phyloP scores from a whole-genome alignment of 2,113 vertebrate genomes.

The Oncorhynchus mykiss region DNA sequence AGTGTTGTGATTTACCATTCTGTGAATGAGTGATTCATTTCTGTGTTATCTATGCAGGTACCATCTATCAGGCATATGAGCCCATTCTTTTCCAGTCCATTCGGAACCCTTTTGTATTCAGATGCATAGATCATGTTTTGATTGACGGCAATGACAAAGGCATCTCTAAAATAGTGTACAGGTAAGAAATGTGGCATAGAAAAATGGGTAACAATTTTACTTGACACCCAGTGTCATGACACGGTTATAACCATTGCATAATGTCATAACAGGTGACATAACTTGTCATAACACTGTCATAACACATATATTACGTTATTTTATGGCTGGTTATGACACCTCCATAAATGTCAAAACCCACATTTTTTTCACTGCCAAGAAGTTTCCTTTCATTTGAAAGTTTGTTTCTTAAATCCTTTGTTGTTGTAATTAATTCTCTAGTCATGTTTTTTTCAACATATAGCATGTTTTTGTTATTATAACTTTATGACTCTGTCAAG shows the following conservation, averaged over 20 bases:
- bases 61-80: constrained; percentile 87
- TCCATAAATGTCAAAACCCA: no score
- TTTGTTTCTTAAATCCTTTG: no score
- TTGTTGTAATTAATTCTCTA: no score
- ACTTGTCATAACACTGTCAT: neutral
- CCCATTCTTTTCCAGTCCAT: constrained; percentile 94
- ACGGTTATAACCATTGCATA: no score
- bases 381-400: no score
- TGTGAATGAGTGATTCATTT: constrained; percentile 14
- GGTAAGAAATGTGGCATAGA: constrained; percentile 60
- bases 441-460: no score
- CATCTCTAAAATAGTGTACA: constrained; percentile 87
- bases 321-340: no score
- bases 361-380: no score
- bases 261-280: no score
- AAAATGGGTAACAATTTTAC: neutral
- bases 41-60: constrained; percentile 67
- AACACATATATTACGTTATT: neutral
- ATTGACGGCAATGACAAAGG: constrained; percentile 93
- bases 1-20: constrained; percentile 21
- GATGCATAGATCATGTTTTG: constrained; percentile 88
- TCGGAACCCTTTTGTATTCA: constrained; percentile 90
- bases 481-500: no score
- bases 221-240: no score
- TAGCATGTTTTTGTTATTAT: no score